Evolutionary conservation across 1,140 invertebrate species (phyloP), one percentile per base, ranked within the genome.

Genomic region (Bombus haemorrhoidalis): DNA sequence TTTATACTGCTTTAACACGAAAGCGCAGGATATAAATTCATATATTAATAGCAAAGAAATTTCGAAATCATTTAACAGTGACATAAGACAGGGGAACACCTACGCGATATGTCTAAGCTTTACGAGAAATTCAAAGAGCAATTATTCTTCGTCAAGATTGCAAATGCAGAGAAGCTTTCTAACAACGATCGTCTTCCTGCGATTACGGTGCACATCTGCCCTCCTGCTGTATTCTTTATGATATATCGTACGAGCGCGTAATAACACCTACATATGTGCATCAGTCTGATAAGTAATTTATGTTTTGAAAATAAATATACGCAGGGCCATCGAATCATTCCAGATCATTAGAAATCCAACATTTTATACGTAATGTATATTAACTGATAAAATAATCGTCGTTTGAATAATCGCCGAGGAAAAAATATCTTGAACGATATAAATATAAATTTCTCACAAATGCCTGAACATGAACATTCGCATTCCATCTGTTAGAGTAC

Each of bases 151-250:
- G 68, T 68, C 76, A 68, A 78, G 81, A 87, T 75, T 59, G 72
- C 76, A 66, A 88, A 76, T 68, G 43, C 64, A 73, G 69, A 59
- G 47, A 43, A 18, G 25, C 73, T 72, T 62, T 81, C 62, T 73
- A 87, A 68, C 81, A 77, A 89, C 86, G 81, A 81, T 75, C 47
- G 87, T 87, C 86, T 89, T 89, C 77, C 81, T 73, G 66, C 47
- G 77, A 87, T 87, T 87, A 89, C 73, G 47, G 76, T 77, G 87
- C 86, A 81, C 77, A 87, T 89, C 85, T 89, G 87, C 77, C 47
- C 59, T 76, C n/a, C 72, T 81, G 76, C 66, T 72, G 72, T 53
- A 59, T 87, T 87, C 66, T 64, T 81, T 80, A 71, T 39, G 69
- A 71, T 59, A 39, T 37, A 15, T 59, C 59, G 25, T 57, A 66